Conservation (phyloP, 30 jellyfish, hydroid and myxozoan species). For the Chironex yamaguchii region DNA sequence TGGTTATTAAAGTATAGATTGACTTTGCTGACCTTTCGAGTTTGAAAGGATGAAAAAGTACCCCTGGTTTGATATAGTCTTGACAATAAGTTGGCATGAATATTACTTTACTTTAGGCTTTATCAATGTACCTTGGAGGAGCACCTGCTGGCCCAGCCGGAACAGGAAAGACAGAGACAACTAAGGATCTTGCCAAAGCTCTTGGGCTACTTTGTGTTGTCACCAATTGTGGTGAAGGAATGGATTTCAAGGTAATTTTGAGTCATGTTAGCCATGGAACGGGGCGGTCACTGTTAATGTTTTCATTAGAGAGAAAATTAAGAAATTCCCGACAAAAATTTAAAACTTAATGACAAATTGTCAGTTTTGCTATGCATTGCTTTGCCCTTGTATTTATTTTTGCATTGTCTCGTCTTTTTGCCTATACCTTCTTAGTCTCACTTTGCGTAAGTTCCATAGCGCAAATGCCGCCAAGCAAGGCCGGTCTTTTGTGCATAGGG, state of each 20-base stretch:
- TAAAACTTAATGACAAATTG: no score
- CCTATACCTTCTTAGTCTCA: no score
- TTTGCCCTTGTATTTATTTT: no score
- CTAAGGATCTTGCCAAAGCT: slow-evolving; percentile 97
- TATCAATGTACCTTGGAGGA: slow-evolving; percentile 98
- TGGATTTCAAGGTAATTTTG: slow-evolving; percentile 92
- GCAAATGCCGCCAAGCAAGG: no score
- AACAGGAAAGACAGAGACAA: slow-evolving; percentile 95
- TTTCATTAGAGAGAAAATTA: background rate
- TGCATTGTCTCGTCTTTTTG: no score
- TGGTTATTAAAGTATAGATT: background rate
- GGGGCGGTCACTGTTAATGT: background rate
- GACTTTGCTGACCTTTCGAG: background rate
- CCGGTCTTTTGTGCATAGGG: no score
- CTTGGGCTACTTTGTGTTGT: slow-evolving; percentile 96
- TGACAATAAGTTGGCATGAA: background rate
- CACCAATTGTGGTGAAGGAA: slow-evolving; percentile 98
- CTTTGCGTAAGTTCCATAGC: no score
- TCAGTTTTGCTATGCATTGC: no score
- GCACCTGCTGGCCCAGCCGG: slow-evolving; percentile 99
- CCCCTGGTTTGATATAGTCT: background rate
- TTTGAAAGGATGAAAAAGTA: background rate
- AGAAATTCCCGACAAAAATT: no score
- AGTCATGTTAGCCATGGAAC: background rate
- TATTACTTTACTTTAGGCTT: slow-evolving; percentile 63